These are phyloP conservation scores for Opisthocomus hoazin DNA, from an alignment of 2,113 vertebrate species.

Conservation along the genomic window DNA sequence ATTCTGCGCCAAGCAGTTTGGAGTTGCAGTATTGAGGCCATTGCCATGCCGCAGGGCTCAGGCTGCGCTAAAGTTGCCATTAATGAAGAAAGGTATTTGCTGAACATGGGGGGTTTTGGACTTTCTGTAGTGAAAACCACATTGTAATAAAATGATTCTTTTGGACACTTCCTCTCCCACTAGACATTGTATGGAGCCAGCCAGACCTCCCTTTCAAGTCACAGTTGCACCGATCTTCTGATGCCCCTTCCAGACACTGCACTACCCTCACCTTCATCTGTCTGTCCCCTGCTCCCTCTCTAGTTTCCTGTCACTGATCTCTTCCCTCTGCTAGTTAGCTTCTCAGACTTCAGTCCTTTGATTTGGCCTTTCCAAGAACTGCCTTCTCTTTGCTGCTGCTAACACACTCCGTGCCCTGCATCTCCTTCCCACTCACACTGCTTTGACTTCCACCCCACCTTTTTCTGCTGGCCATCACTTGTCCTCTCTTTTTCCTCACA, in stretches of 20 bases:
- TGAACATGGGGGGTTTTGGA: not conserved
- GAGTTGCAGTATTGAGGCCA: conserved; percentile 44
- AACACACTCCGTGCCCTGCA: not conserved
- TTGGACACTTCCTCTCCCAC: not conserved
- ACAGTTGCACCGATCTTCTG: not conserved
- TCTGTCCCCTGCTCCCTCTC: not conserved
- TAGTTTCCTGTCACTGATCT: not conserved
- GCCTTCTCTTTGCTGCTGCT: not conserved
- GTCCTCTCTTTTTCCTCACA: not conserved
- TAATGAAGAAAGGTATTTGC: conserved; percentile 6
- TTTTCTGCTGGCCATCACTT: not conserved
- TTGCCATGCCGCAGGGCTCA: not conserved
- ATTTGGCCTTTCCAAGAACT: not conserved
- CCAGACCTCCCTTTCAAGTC: not conserved
- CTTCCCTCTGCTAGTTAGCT: not conserved
- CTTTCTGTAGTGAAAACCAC: not conserved
- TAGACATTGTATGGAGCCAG: not conserved
- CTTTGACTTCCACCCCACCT: not conserved
- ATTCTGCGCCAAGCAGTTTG: conserved; percentile 47
- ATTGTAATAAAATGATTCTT: not conserved
- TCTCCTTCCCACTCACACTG: not conserved
- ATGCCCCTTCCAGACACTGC: not conserved
- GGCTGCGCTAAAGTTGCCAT: conserved; percentile 22
- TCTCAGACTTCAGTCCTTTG: not conserved
- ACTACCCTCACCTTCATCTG: not conserved